Evolutionary conservation across 2,113 vertebrate species (phyloP).

Genomic region (Clupea harengus): DNA sequence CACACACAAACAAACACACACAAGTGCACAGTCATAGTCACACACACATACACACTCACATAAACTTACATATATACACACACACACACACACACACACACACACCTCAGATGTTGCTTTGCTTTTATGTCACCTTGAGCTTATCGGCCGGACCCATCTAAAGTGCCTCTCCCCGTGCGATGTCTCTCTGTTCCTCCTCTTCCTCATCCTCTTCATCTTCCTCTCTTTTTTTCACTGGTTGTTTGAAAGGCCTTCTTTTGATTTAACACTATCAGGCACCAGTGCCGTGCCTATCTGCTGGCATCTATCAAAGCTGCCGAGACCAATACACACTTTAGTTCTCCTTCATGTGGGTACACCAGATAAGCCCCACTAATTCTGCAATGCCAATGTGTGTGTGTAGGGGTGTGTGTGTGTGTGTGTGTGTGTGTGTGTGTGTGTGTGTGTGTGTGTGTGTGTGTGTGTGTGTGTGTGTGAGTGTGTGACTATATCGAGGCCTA

Average conservation of each 20-base stretch:
- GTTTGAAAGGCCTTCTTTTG: slow-evolving; percentile 52
- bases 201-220: neutral
- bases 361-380: slow-evolving; percentile 44
- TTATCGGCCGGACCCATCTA: slow-evolving; percentile 44
- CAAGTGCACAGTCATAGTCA: neutral
- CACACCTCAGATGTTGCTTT: neutral
- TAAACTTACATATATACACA: neutral
- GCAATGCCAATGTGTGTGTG: slow-evolving; percentile 2
- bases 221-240: neutral
- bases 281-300: slow-evolving; percentile 34
- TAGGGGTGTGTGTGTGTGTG: slow-evolving; percentile 9
- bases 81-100: neutral
- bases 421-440: neutral
- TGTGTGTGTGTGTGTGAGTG: neutral
- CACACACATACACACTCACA: neutral
- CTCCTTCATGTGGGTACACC: slow-evolving; percentile 38
- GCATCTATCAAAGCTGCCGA: slow-evolving; percentile 48
- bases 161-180: slow-evolving; percentile 44
- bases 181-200: slow-evolving; percentile 5
- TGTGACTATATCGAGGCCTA: neutral
- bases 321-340: slow-evolving; percentile 42
- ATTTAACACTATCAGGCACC: slow-evolving; percentile 52
- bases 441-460: neutral
- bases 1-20: neutral
- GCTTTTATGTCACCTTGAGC: slow-evolving; percentile 38